These are phyloP conservation scores for Isaurus tuberculatus DNA, from an alignment of 92 coral and sea anemone genomes.

Conservation along the genomic window DNA sequence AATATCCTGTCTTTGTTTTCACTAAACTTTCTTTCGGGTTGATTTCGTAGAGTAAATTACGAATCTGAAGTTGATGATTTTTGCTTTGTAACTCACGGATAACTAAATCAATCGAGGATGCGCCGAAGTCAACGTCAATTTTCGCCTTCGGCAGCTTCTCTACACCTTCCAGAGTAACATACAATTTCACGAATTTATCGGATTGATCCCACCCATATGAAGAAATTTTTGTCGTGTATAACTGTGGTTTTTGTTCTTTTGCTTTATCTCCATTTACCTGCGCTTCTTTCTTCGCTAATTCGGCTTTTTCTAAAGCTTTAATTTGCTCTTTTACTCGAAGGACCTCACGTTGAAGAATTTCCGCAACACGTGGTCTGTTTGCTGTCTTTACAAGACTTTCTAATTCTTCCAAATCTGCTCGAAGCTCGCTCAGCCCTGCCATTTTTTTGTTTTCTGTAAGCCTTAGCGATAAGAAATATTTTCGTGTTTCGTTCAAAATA, in stretches of 20 bases:
- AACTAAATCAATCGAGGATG: conserved; percentile 68
- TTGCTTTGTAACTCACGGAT: conserved; percentile 79
- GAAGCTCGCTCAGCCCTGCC: conserved; percentile 64
- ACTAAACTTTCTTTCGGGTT: conserved; percentile 75
- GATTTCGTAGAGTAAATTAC: conserved; percentile 74
- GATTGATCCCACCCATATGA: conserved; percentile 94
- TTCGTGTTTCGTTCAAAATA: background rate
- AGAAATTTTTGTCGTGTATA: conserved; percentile 63
- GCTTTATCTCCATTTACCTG: conserved; percentile 41
- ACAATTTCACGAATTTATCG: conserved; percentile 80
- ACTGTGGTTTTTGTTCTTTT: conserved; percentile 57
- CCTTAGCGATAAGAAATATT: background rate
- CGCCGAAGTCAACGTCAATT: conserved; percentile 67
- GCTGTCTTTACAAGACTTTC: conserved; percentile 64
- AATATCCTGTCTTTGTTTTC: conserved; percentile 73
- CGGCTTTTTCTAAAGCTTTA: conserved; percentile 26
- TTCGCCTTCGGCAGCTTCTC: conserved; percentile 81
- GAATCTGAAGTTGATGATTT: conserved; percentile 85
- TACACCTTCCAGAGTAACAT: conserved; percentile 83
- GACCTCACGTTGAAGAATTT: conserved; percentile 73
- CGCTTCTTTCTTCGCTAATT: conserved; percentile 7
- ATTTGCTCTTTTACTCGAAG: conserved; percentile 70
- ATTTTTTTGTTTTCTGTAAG: conserved; percentile 37
- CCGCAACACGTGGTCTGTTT: conserved; percentile 75
- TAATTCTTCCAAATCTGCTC: conserved; percentile 64